Evolutionary conservation across 2,888 invertebrate species (phyloP).

Genomic region (Proisotoma minuta): DNA sequence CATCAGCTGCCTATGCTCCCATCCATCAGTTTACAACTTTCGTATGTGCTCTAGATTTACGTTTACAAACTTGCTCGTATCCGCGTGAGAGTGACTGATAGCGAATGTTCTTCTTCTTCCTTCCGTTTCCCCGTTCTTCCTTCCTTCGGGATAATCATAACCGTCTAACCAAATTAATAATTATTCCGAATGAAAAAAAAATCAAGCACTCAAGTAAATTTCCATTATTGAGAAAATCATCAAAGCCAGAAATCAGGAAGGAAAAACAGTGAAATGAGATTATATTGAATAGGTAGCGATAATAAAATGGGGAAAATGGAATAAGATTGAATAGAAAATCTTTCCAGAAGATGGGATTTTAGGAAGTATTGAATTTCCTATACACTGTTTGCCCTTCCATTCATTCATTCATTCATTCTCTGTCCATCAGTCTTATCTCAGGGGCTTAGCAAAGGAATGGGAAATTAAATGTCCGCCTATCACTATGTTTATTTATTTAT

Average conservation of each 20-base stretch:
- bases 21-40: constrained; percentile 1
- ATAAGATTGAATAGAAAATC: neutral
- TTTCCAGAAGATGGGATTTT: neutral
- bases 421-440: constrained; percentile 16
- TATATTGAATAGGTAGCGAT: neutral
- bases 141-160: neutral
- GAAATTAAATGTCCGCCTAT: constrained; percentile 16
- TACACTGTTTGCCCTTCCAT: neutral
- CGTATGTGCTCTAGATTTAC: too few species aligned
- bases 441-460: neutral
- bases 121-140: neutral
- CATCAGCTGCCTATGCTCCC: constrained; percentile 22
- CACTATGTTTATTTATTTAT: neutral
- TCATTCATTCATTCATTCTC: neutral
- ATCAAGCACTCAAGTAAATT: neutral
- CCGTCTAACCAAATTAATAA: neutral
- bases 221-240: neutral
- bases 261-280: constrained; percentile 1
- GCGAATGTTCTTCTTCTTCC: constrained; percentile 6
- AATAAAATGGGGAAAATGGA: neutral
- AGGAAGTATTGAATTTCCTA: constrained; percentile 5
- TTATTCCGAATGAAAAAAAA: neutral
- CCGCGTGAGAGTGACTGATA: neutral
- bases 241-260: neutral
- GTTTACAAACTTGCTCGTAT: too few species aligned